Percentiles rank a stretch among this genome's conserved stretches.
phyloP scores from a whole-genome alignment of 1,140 invertebrate genomes.

The Formica selysi region DNA sequence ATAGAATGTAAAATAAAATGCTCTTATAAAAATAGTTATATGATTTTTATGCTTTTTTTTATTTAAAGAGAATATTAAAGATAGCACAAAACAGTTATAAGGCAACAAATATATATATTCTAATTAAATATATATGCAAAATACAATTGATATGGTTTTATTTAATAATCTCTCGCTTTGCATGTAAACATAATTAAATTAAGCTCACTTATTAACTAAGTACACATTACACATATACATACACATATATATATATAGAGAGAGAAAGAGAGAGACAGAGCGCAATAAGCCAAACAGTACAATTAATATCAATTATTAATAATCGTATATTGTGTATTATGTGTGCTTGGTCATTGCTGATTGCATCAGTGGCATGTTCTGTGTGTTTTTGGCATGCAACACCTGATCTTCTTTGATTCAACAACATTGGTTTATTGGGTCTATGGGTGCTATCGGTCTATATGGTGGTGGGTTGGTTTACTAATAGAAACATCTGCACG shows the following conservation, averaged over 20 bases:
- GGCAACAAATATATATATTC: constrained; percentile 47
- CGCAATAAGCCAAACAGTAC: constrained; percentile 21
- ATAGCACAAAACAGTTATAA: constrained; percentile 23
- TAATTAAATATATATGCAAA: constrained; percentile 41
- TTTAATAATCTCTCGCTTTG: constrained; percentile 76
- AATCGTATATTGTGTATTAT: constrained; percentile 74
- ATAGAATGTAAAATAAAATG: constrained; percentile 35
- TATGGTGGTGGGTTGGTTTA: constrained; percentile 86
- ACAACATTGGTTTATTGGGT: constrained; percentile 81
- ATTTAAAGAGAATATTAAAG: constrained; percentile 27
- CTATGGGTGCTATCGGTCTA: constrained; percentile 78
- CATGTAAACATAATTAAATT: constrained; percentile 75
- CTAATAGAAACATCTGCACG: constrained; percentile 89
- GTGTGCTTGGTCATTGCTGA: constrained; percentile 84
- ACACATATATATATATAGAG: background rate
- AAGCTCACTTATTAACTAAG: constrained; percentile 73
- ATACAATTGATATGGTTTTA: constrained; percentile 51
- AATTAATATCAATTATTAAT: constrained; percentile 6
- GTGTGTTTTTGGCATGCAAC: constrained; percentile 84
- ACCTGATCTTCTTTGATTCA: constrained; percentile 80
- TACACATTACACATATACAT: constrained; percentile 70
- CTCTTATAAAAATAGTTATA: background rate
- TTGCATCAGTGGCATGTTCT: constrained; percentile 86
- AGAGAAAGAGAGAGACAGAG: background rate
- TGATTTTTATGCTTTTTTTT: constrained; percentile 16